Evolutionary conservation across 2,888 invertebrate genomes (phyloP), one percentile per base, ranked within the genome.

Genomic region (Pristionchus japonicus): DNA sequence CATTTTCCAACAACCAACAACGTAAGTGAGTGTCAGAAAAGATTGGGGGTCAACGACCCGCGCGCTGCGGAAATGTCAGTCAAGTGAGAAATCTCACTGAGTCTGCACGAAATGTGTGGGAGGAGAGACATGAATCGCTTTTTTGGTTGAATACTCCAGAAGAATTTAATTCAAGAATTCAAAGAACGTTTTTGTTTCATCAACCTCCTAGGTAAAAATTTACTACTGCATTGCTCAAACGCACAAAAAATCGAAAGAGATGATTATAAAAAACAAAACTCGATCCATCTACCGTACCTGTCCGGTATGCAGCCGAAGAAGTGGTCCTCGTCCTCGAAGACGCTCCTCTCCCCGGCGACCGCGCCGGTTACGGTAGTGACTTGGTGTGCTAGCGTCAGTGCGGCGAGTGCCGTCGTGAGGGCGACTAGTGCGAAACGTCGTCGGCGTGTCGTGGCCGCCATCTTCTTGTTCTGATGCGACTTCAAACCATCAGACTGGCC

Each of bases 391-490:
- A 77, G 77, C 13, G 77, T 77, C 43, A 77, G 77, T 27, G 77
- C 77, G 20, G 77, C 77, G 77, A 77, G 77, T 77, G 77, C 77
- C 27, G 77, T 77, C n/a, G 77, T 27, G 43, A 77, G 77, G 47
- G 77, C 77, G 77, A 77, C 77, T 43, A 77, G 27, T 40, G 77
- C 77, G 47, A 77, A 77, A 34, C 77, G 77, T 77, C 77, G 77
- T 77, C 77, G 77, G 27, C 77, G 77, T 43, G 77, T 47, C n/a
- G 77, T 47, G n/a, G 77, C 40, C 9, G 40, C 43, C 77, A 77
- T 77, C 77, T 15, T 23, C 11, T 6, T 3, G 7, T 20, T 20
- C 13, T 31, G 34, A 3, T 23, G 23, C 64, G 31, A 27, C 70
- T 23, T 34, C 37, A 70, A 34, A 70, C 70, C 70, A 70, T 70